These are phyloP conservation scores for Ornithorhynchus anatinus DNA, from an alignment of 2,113 vertebrate genomes.

Conservation along the genomic window DNA sequence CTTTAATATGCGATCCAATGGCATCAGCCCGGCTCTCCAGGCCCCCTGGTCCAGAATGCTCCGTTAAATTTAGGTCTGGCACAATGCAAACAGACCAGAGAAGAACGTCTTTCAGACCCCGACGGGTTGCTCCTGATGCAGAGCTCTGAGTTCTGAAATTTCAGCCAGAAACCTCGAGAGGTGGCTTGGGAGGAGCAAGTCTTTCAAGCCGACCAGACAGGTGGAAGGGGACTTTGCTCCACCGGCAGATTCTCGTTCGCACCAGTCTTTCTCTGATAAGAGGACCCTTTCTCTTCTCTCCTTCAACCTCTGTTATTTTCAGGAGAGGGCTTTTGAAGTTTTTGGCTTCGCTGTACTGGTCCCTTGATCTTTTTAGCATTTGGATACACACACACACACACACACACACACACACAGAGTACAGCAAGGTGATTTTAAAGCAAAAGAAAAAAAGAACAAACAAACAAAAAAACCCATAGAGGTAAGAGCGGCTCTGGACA, in stretches of 20 bases:
- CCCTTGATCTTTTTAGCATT: constrained; percentile 48
- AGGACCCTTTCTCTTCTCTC: neutral
- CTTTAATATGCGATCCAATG: no score
- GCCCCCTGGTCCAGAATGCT: no score
- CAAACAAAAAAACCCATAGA: no score
- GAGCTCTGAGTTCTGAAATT: accelerated
- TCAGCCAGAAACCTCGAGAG: accelerated
- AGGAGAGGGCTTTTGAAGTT: constrained; percentile 61
- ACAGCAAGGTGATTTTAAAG: constrained; percentile 23
- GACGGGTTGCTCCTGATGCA: no score
- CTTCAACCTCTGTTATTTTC: constrained; percentile 64
- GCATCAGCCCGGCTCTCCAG: no score
- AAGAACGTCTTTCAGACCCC: no score
- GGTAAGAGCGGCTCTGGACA: neutral
- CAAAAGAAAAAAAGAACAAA: no score
- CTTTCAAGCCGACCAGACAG: constrained; percentile 4
- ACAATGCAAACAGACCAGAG: no score
- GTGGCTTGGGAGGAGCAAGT: neutral
- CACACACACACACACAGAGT: constrained; percentile 9
- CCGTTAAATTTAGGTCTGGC: no score
- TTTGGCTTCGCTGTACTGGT: constrained; percentile 47
- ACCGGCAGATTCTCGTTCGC: constrained; percentile 5
- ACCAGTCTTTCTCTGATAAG: constrained; percentile 6
- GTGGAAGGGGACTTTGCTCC: constrained; percentile 1
- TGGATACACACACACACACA: constrained; percentile 12